These are phyloP conservation scores for Mantis religiosa DNA, from an alignment of 2,888 invertebrate genomes.

Conservation along the genomic window DNA sequence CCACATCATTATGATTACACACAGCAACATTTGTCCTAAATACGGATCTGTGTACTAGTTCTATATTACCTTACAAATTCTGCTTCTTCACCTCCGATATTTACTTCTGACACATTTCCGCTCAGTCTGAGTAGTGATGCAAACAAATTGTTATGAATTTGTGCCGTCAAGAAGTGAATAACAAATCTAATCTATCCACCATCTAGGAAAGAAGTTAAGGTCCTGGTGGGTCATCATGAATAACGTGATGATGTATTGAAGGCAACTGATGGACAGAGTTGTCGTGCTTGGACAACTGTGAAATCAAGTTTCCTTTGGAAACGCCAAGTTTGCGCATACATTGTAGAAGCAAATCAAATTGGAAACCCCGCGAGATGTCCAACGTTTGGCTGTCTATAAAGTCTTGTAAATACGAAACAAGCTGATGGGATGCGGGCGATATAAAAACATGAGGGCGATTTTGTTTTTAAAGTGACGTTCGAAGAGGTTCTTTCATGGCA, in stretches of 20 bases:
- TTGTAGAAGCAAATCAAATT: background rate
- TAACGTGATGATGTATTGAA: background rate
- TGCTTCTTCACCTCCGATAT: background rate
- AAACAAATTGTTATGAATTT: background rate
- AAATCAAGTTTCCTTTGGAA: conserved; percentile 2
- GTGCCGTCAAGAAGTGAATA: background rate
- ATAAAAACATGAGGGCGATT: background rate
- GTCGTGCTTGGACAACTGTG: conserved; percentile 14
- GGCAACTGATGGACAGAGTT: background rate
- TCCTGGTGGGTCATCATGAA: background rate
- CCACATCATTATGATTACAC: too few species aligned
- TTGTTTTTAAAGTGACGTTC: background rate
- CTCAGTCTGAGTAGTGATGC: background rate
- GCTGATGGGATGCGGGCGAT: background rate
- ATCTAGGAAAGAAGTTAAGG: background rate
- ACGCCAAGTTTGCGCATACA: background rate
- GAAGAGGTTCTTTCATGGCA: background rate
- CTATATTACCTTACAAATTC: too few species aligned
- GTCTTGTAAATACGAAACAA: background rate
- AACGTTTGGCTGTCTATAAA: background rate
- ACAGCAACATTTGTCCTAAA: too few species aligned
- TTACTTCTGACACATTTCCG: background rate
- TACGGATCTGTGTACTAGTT: too few species aligned
- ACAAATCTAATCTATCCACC: background rate
- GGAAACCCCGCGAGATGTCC: background rate